Conservation (phyloP, 1,140 invertebrate genomes). For the Vanessa tameamea region DNA sequence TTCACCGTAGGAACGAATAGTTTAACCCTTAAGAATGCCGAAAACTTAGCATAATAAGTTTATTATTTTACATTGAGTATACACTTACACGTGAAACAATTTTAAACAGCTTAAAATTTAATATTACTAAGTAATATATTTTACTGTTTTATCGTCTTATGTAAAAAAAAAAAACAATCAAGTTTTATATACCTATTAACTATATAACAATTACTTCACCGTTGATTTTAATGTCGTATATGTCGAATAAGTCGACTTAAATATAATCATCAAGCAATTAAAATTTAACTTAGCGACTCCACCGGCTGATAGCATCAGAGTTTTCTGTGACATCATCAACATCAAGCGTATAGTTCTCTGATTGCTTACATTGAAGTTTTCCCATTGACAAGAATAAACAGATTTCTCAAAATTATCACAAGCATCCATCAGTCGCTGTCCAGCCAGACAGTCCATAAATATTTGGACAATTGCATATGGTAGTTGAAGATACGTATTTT, state of each 20-base stretch:
- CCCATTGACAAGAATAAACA: slow-evolving; percentile 55
- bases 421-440: slow-evolving; percentile 57
- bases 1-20: too few species aligned
- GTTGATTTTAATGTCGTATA: slow-evolving; percentile 51
- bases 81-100: too few species aligned
- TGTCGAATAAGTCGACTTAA: slow-evolving; percentile 51
- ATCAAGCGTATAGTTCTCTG: slow-evolving; percentile 50
- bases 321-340: slow-evolving; percentile 54
- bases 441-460: slow-evolving; percentile 50
- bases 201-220: slow-evolving; percentile 18
- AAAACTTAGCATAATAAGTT: too few species aligned
- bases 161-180: too few species aligned
- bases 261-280: slow-evolving; percentile 48
- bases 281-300: slow-evolving; percentile 45
- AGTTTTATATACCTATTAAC: background rate
- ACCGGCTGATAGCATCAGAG: slow-evolving; percentile 52
- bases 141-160: too few species aligned
- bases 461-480: slow-evolving; percentile 52
- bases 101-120: too few species aligned
- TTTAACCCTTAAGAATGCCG: too few species aligned
- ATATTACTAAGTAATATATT: too few species aligned
- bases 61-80: too few species aligned
- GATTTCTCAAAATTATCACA: slow-evolving; percentile 42
- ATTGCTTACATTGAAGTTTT: slow-evolving; percentile 52
- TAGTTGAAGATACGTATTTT: slow-evolving; percentile 57